phyloP scores from a whole-genome alignment of 2,888 invertebrate species.

The Thecocarcelia acutangulata region DNA sequence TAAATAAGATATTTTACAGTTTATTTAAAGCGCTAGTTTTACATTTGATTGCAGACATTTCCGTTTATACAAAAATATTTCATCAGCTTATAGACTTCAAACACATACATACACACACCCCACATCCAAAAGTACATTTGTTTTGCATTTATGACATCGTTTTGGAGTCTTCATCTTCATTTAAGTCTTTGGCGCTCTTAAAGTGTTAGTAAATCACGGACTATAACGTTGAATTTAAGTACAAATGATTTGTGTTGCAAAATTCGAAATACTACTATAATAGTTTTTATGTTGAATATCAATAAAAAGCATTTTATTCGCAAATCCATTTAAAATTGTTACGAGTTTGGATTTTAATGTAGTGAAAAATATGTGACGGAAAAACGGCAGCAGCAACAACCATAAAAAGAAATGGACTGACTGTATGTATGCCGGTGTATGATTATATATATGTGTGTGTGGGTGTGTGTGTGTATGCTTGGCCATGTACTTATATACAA shows the following conservation, averaged over 20 bases:
- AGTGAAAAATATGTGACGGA: constrained; percentile 63
- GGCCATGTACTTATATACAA: neutral
- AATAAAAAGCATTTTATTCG: constrained; percentile 62
- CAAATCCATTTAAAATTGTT: constrained; percentile 62
- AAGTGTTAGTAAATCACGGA: constrained; percentile 58
- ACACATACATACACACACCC: no score
- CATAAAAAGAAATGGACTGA: constrained; percentile 43
- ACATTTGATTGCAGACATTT: constrained; percentile 39
- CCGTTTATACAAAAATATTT: constrained; percentile 11
- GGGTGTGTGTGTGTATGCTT: neutral
- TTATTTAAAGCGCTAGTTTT: constrained; percentile 37
- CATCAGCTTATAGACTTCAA: neutral
- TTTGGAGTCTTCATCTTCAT: constrained; percentile 24
- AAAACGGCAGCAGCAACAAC: constrained; percentile 44
- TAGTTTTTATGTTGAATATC: constrained; percentile 56
- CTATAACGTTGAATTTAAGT: constrained; percentile 56
- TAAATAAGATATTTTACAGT: constrained; percentile 18
- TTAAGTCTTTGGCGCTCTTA: constrained; percentile 16
- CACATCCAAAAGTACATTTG: neutral
- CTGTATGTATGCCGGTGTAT: neutral
- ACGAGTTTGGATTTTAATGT: constrained; percentile 55
- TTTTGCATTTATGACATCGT: constrained; percentile 42
- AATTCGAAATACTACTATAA: constrained; percentile 55
- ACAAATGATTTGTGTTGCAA: constrained; percentile 61
- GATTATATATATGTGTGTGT: neutral